Evolutionary conservation across 1,140 invertebrate genomes (phyloP), one percentile per base, ranked within the genome.

Genomic region (Samia ricini): DNA sequence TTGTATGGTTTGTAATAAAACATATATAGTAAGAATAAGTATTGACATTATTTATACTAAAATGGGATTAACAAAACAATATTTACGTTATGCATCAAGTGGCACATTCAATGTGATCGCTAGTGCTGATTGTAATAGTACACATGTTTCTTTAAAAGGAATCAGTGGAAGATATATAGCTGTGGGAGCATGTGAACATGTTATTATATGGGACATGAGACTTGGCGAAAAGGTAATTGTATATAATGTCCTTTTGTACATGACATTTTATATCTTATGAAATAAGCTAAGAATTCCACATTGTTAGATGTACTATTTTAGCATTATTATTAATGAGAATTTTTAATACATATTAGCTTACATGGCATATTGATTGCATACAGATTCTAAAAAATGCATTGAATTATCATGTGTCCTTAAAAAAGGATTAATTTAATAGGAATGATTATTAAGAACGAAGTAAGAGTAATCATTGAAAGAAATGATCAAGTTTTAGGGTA

Each of bases 51-150:
- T 42, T 15, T 42, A 12, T 42, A 42, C 4, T 49, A 91, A 76
- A 72, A 99, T 99, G 98, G 98, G 97, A 65, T 89, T 99, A 69
- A 99, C 98, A 20, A 99, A 98, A 83, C 97, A 99, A 91, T 99
- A 99, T 93, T 92, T 99, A 60, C 94, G 97, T 54, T 99, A 97
- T 89, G 92, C 93, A 10, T 93, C 95, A 12, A 94, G 94, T 56
- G 94, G 95, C 33, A 95, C 94, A 74, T 97, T 97, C 89, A 98
- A 98, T 83, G 93, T 99, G 51, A 95, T 99, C 65, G 94, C 94
- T 4, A 97, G 95, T 89, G 84, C 93, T 19, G 93, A 94, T 61
- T 95, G 95, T 69, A 98, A 98, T 88, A 89, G 95, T 29, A 88
- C 93, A 52, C 97, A 97, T 93, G 94, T 94, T n/a, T 93, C 92